Evolutionary conservation across 2,888 invertebrate genomes (phyloP), one percentile per base, ranked within the genome.

Genomic region (Ornithoptera priamus): DNA sequence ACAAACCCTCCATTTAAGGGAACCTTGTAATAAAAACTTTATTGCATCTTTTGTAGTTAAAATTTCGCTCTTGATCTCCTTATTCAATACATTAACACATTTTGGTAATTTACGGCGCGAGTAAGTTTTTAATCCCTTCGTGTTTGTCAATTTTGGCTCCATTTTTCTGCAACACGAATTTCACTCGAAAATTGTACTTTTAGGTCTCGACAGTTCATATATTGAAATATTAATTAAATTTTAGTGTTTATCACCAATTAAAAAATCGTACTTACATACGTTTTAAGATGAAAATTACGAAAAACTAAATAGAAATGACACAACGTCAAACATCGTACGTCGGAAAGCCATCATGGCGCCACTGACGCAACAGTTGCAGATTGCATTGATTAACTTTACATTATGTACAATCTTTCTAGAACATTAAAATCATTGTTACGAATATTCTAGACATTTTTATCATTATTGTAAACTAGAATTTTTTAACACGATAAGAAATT

Each of bases 11-110:
- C 75, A 73, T 62, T 80, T 84, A 2, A 92, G 73, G 5, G 80
- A 84, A 20, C 89, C 91, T 71, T 82, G 81, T 1, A 92, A 65
- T 30, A 92, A 76, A 73, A 82, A 85, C 65, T 86, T 84, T 0
- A 90, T 75, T 3, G 90, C 91, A 69, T 82, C 81, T 76, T 86
- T 88, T 0, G 90, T 85, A 2, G 84, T 85, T 56, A 90, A 76
- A 8, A 81, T 76, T 42, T 79, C 74, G n/a, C 39, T 68, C 24
- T 72, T 67, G 65, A 42, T 30, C 7, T 69, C 56, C 30, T 62
- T 66, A 36, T 56, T 59, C 20, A 39, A 50, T 17, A 62, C 46
- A 20, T 39, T 70, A 24, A 36, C 50, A 17, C 30, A 64, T 60
- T 70, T 67, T 10, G 59, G 39, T 17, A 2, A 42, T 57, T 67